Evolutionary conservation across 2,888 invertebrate genomes (phyloP), one percentile per base, ranked within the genome.

Genomic region (Drosophila buzzatii): DNA sequence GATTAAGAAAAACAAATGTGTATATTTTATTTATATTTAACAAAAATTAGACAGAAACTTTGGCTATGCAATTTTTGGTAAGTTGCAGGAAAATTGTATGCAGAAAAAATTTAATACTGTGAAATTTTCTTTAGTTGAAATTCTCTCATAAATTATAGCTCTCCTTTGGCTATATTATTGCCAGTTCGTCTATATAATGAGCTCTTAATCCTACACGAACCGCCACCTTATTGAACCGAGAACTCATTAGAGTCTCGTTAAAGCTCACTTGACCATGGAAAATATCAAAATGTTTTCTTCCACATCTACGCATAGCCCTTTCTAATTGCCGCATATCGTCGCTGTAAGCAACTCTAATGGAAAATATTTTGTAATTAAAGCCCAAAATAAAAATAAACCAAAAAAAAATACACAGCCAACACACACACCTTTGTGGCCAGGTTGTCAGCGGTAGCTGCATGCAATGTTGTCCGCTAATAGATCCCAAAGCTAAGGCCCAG

Each of bases 351-450:
- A 66, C 76, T 74, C 76, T 71, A 70, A 81, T 66, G 84, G 64
- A 85, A 85, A 85, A 85, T 79, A 89, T 86, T 89, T 83, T 79
- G 80, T 88, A 85, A 83, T 81, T 74, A 68, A 71, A 81, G 67
- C 51, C 58, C 58, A 49, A 70, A 62, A 65, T 45, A 39, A 52
- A 37, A 33, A 44, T 31, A n/a, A n/a, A 42, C 23, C 3, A 41
- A 41, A 9, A 33, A 33, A 23, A 35, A 44, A 27, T n/a, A n/a
- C 59, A 41, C 33, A 47, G 57, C 66, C 83, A 63, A 9, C 65
- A 16, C 37, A 16, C 37, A 79, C 68, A 76, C 89, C 76, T 76
- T 81, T 78, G 75, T 49, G 72, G 76, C 71, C 67, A 73, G 65
- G 76, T 64, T 73, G 70, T 65, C 69, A 58, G 69, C 81, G 60